Evolutionary conservation across 2,888 invertebrate genomes (phyloP).

Genomic region (Poecilus cupreus): DNA sequence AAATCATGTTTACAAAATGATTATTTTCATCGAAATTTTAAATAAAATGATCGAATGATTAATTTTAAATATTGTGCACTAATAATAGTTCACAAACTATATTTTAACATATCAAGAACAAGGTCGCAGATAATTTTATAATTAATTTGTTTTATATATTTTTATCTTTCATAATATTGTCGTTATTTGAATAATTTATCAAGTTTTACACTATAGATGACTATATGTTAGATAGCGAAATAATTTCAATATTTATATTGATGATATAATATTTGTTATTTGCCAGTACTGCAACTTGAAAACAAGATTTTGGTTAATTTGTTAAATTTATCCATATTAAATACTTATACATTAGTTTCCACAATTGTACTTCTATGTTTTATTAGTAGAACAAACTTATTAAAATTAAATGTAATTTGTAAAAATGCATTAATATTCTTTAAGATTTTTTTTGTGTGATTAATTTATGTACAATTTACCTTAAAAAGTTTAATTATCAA

Average conservation of each 20-base stretch:
- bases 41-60: slow-evolving; percentile 1
- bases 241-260: slow-evolving; percentile 26
- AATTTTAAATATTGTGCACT: slow-evolving; percentile 22
- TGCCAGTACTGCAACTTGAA: background rate
- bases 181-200: slow-evolving; percentile 34
- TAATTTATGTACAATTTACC: background rate
- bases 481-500: background rate
- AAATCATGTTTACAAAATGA: background rate
- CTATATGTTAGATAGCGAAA: slow-evolving; percentile 19
- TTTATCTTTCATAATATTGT: slow-evolving; percentile 29
- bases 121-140: slow-evolving; percentile 34
- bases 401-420: no score
- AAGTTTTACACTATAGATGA: slow-evolving; percentile 24
- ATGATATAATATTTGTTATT: slow-evolving; percentile 42
- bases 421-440: no score
- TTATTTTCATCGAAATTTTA: background rate
- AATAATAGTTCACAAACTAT: slow-evolving; percentile 25
- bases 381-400: no score
- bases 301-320: background rate
- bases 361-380: no score
- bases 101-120: slow-evolving; percentile 34
- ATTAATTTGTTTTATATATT: slow-evolving; percentile 36
- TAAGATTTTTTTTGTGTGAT: no score
- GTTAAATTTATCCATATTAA: background rate
- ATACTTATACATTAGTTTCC: background rate